Evolutionary conservation across 2,113 vertebrate species (phyloP).

Genomic region (Lycaon pictus): DNA sequence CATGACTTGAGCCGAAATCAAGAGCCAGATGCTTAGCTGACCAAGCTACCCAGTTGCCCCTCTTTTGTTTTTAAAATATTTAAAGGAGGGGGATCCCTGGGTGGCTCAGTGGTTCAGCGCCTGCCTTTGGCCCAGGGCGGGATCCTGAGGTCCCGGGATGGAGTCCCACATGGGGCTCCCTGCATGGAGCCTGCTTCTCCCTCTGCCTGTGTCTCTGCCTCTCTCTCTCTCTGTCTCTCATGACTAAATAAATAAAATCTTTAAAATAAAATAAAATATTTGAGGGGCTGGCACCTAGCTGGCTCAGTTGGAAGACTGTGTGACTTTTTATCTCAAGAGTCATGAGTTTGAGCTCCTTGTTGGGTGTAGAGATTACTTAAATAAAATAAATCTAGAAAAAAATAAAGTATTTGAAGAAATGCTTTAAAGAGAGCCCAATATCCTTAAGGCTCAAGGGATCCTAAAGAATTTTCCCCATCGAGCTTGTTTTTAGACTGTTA

Average conservation of each 20-base stretch:
- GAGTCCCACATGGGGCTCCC: no score
- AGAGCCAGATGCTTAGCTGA: neutral
- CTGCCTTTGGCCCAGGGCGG: no score
- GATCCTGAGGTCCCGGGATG: no score
- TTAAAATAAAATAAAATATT: neutral
- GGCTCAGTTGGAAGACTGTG: neutral
- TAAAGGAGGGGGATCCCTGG: neutral
- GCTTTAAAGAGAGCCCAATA: constrained; percentile 56
- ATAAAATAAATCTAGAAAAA: neutral
- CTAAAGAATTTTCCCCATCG: neutral
- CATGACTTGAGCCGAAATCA: neutral
- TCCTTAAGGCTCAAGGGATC: constrained; percentile 43
- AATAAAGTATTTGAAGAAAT: constrained; percentile 25
- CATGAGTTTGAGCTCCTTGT: neutral
- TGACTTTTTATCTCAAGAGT: neutral
- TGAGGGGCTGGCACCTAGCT: neutral
- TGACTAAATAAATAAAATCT: neutral
- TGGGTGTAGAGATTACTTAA: neutral
- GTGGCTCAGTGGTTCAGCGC: neutral
- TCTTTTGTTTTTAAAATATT: neutral
- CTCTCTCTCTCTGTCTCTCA: no score
- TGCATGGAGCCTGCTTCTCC: no score
- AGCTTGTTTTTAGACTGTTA: constrained; percentile 50
- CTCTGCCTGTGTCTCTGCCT: no score
- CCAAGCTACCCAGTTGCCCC: neutral